phyloP scores from a whole-genome alignment of 64 coral and sea anemone species.

The Actinia tenebrosa region DNA sequence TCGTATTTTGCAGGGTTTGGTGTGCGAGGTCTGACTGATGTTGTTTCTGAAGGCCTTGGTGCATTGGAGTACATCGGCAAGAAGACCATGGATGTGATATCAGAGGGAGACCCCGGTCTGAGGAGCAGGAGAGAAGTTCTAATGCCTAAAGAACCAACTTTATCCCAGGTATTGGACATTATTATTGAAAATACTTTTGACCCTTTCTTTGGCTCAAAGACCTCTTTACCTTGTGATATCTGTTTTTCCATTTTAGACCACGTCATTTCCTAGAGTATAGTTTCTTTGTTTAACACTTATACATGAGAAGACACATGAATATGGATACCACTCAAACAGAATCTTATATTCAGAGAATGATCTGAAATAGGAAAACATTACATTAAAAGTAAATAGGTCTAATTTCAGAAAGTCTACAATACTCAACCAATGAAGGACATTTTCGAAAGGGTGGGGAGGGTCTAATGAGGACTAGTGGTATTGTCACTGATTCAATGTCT shows the following conservation, averaged over 20 bases:
- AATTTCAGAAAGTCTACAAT: no score
- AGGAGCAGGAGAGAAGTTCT: slow-evolving; percentile 69
- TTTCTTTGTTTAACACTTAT: no score
- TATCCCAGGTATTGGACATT: slow-evolving; percentile 58
- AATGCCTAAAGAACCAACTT: slow-evolving; percentile 56
- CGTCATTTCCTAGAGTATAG: no score
- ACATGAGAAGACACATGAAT: no score
- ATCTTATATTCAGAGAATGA: no score
- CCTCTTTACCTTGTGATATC: no score
- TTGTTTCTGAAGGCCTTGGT: slow-evolving; percentile 75
- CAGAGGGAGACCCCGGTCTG: slow-evolving; percentile 84
- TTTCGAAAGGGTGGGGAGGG: not conserved
- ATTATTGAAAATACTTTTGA: no score
- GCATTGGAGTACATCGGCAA: slow-evolving; percentile 95
- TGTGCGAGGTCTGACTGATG: slow-evolving; percentile 54
- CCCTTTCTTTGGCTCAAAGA: no score
- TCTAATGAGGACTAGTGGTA: not conserved
- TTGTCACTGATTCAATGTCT: not conserved
- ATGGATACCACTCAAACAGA: no score
- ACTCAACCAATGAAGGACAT: not conserved
- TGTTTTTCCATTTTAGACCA: no score
- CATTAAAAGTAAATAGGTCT: no score
- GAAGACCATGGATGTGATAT: slow-evolving; percentile 96
- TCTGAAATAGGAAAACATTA: no score
- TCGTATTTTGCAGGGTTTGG: slow-evolving; percentile 75